Conservation (phyloP, 2,797 vertebrate genomes). For the Carcharodon carcharias region DNA sequence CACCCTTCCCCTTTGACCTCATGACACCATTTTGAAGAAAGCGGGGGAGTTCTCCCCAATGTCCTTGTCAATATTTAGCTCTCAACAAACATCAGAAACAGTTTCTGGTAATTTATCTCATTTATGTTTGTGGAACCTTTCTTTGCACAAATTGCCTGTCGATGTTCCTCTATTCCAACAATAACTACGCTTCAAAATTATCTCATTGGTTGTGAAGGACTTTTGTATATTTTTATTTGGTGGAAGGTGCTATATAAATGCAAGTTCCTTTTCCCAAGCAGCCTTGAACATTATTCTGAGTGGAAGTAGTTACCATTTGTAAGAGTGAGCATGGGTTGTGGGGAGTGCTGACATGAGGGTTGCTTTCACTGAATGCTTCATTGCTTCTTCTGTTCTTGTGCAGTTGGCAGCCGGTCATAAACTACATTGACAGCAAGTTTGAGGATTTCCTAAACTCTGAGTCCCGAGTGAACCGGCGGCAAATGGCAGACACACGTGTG, state of each 20-base stretch:
- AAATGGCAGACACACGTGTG: conserved; percentile 68
- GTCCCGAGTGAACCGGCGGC: conserved; percentile 64
- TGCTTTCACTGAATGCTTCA: background rate
- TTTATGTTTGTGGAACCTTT: background rate
- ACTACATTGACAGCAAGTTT: conserved; percentile 67
- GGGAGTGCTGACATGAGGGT: background rate
- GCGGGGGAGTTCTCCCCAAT: background rate
- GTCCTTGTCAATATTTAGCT: background rate
- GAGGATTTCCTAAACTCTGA: conserved; percentile 69
- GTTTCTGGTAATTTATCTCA: background rate
- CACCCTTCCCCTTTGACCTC: no score
- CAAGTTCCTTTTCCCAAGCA: background rate
- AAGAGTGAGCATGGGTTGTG: background rate
- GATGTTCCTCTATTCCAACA: no score
- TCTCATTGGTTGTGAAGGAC: no score
- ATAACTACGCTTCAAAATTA: no score
- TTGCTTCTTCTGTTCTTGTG: background rate
- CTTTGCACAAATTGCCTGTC: no score
- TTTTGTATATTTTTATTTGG: no score
- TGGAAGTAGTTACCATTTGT: background rate
- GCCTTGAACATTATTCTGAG: background rate
- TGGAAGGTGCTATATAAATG: no score
- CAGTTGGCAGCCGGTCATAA: conserved; percentile 65
- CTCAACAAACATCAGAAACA: background rate
- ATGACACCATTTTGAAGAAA: background rate